Conservation (phyloP, 2,113 vertebrate genomes). For the Archilochus colubris region DNA sequence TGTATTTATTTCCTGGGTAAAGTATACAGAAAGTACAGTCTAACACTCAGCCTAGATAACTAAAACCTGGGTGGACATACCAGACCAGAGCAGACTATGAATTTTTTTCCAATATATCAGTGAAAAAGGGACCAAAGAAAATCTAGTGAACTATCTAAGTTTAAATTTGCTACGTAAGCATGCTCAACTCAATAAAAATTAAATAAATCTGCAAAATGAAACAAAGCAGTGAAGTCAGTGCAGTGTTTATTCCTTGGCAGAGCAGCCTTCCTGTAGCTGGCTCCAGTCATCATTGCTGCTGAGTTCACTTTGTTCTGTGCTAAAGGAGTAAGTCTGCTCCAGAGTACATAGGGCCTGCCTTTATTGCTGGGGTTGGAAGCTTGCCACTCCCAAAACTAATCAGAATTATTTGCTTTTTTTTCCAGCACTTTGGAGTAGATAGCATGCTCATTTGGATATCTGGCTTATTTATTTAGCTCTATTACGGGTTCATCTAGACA, state of each 20-base stretch:
- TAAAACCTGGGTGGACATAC: not conserved
- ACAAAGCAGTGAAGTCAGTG: not conserved
- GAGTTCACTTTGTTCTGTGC: not conserved
- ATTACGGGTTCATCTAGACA: not conserved
- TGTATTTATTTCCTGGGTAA: not conserved
- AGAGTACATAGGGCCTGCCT: not conserved
- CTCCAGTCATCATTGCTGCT: fast-evolving
- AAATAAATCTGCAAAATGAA: not conserved
- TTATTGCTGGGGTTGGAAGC: not conserved
- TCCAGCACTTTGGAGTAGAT: not conserved
- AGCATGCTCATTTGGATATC: not conserved
- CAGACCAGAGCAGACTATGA: not conserved
- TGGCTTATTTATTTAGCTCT: not conserved
- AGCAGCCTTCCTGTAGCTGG: not conserved
- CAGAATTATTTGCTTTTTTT: not conserved
- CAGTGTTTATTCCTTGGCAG: not conserved
- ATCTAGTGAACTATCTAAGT: not conserved
- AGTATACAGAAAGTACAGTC: not conserved
- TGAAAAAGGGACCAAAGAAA: not conserved
- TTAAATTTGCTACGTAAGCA: not conserved
- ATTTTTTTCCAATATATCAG: not conserved
- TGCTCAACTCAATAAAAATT: not conserved
- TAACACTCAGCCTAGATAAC: not conserved
- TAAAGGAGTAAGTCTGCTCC: not conserved
- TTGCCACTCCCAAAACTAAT: conserved; percentile 6